phyloP scores from a whole-genome alignment of 2,888 invertebrate genomes.

The Calliopum simillimum region DNA sequence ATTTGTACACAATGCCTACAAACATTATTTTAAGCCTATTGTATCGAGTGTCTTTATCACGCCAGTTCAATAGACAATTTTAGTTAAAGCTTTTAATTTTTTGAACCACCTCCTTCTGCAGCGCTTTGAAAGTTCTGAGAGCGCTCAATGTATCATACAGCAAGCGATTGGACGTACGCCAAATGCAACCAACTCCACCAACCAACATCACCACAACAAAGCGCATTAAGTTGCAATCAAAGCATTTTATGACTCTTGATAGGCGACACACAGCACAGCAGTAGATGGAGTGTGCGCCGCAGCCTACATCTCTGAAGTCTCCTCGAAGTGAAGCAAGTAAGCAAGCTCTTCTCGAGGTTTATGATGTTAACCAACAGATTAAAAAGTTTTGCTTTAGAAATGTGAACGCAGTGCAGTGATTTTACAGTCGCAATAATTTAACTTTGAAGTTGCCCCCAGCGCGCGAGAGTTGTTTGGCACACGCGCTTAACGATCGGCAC shows the following conservation, averaged over 20 bases:
- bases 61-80: no score
- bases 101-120: no score
- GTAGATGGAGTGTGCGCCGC: not conserved
- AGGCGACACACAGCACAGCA: no score
- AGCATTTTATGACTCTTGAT: conserved; percentile 14
- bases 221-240: not conserved
- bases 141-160: not conserved
- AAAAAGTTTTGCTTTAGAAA: conserved; percentile 15
- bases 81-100: no score
- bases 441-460: conserved; percentile 1
- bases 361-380: conserved; percentile 14
- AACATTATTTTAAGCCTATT: no score
- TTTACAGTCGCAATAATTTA: not conserved
- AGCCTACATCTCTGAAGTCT: not conserved
- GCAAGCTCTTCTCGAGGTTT: not conserved
- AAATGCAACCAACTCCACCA: not conserved
- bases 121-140: no score
- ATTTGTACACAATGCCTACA: no score
- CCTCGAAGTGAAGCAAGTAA: not conserved
- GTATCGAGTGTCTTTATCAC: no score
- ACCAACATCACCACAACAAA: no score
- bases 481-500: conserved; percentile 43
- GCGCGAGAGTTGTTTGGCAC: conserved; percentile 40
- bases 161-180: not conserved
- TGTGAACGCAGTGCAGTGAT: conserved; percentile 17